Evolutionary conservation across 2,113 vertebrate species (phyloP), one percentile per base, ranked within the genome.

Genomic region (Thomomys bottae): DNA sequence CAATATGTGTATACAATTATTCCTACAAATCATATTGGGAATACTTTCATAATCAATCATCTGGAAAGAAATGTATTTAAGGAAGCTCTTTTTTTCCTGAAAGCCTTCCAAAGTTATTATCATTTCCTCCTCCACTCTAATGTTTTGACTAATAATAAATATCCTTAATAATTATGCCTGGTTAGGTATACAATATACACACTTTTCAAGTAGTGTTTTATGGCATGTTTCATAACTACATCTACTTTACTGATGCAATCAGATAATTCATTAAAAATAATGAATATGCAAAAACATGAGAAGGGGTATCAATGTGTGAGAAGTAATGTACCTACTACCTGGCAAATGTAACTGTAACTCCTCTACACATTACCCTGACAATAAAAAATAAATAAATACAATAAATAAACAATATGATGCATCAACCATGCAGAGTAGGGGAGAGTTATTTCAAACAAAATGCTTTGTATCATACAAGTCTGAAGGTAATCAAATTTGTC

Each of bases 401-500:
- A n/a, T n/a, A n/a, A n/a, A n/a, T 71, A 82, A 92, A 84, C 12
- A 68, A 57, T 42, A 71, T 45, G 23, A 87, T 71, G 59, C 3
- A 79, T 17, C 21, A 71, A 57, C 42, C 70, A 32, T 38, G n/a
- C 26, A 54, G 9, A 11, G 59, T 5, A 14, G 17, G 7, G 34
- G 7, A 1, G 64, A 79, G 18, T 64, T 42, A 76, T 61, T 84
- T 94, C 90, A 88, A 84, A 92, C 73, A 36, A 87, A 85, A 79
- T n/a, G 12, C 87, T 92, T 64, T 77, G 45, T 38, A 93, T 9
- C 49, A 77, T 61, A 57, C 24, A n/a, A 95, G 70, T 66, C 88
- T 64, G 12, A 91, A 95, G n/a, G 64, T 90, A 59, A 90, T 18
- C 92, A 88, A 94, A 93, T 24, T 9, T 78, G 63, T 78, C 84